phyloP scores from a whole-genome alignment of 2,797 vertebrate genomes.

The Tadarida brasiliensis region DNA sequence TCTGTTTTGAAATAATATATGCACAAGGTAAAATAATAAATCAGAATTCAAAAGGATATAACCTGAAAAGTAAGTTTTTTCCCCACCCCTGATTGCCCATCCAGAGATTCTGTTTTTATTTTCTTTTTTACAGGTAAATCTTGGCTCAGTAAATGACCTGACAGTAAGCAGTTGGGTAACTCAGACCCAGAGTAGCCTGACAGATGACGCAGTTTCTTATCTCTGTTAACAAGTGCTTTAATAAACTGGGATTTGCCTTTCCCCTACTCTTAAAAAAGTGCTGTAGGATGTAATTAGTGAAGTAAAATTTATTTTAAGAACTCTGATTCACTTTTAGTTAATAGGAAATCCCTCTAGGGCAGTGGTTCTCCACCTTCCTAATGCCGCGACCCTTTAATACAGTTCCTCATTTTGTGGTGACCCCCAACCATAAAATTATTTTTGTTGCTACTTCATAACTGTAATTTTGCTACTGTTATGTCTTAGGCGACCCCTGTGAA shows the following conservation, averaged over 20 bases:
- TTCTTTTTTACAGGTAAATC: not conserved
- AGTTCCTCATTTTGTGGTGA: no score
- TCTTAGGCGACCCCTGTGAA: no score
- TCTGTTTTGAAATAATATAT: conserved; percentile 25
- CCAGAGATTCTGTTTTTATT: not conserved
- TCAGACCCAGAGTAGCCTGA: not conserved
- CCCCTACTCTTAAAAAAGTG: not conserved
- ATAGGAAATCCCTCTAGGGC: not conserved
- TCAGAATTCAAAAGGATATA: not conserved
- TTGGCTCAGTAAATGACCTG: not conserved
- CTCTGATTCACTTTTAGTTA: conserved; percentile 10
- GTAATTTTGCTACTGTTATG: no score
- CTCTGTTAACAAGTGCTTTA: not conserved
- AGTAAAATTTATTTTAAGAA: not conserved
- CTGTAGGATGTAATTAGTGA: not conserved
- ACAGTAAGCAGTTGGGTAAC: not conserved
- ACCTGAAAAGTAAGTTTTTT: not conserved
- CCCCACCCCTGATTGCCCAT: not conserved
- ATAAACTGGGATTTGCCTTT: not conserved
- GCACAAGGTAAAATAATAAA: not conserved
- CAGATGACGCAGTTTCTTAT: not conserved
- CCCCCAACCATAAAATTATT: no score
- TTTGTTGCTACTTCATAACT: no score
- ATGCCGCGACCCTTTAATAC: no score
- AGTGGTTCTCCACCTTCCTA: no score